A percentile compares a stretch with the other conserved stretches of the same genome.
These are phyloP conservation scores for Palaemon carinicauda DNA, from an alignment of 1,140 invertebrate species.

Conservation along the genomic window DNA sequence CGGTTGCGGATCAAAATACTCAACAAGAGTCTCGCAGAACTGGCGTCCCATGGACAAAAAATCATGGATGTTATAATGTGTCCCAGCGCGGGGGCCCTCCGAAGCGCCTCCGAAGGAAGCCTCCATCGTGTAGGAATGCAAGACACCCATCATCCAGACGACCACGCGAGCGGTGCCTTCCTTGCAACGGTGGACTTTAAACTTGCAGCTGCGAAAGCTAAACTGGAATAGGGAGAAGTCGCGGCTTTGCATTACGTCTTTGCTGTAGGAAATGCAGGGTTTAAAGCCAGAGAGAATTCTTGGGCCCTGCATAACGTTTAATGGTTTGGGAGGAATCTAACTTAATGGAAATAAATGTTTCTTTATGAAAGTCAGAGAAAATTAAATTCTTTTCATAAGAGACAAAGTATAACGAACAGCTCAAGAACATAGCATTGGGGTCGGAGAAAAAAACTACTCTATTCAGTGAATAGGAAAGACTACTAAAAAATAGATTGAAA, in stretches of 20 bases:
- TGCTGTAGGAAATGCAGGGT: no score
- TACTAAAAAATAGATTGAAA: no score
- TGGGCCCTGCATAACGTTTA: no score
- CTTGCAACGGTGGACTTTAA: conserved; percentile 89
- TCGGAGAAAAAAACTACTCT: no score
- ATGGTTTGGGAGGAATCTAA: no score
- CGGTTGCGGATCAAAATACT: conserved; percentile 88
- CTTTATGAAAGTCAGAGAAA: no score
- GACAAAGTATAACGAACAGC: no score
- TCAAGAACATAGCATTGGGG: no score
- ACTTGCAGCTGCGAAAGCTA: conserved; percentile 92
- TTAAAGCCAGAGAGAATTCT: no score
- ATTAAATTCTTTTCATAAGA: no score
- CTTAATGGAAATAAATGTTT: no score
- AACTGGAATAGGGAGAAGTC: conserved; percentile 73
- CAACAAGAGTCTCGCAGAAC: conserved; percentile 90
- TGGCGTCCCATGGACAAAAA: conserved; percentile 84
- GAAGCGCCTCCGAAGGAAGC: conserved; percentile 90
- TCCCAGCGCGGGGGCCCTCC: conserved; percentile 73
- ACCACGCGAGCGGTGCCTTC: conserved; percentile 93
- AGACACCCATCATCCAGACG: conserved; percentile 92
- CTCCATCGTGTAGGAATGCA: conserved; percentile 94
- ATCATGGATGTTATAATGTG: conserved; percentile 85
- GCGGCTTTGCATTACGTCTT: conserved; percentile 59
- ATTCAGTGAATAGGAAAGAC: no score